Base-by-base conservation (phyloP, 2,113 vertebrate genomes). In the Thymallus thymallus region DNA sequence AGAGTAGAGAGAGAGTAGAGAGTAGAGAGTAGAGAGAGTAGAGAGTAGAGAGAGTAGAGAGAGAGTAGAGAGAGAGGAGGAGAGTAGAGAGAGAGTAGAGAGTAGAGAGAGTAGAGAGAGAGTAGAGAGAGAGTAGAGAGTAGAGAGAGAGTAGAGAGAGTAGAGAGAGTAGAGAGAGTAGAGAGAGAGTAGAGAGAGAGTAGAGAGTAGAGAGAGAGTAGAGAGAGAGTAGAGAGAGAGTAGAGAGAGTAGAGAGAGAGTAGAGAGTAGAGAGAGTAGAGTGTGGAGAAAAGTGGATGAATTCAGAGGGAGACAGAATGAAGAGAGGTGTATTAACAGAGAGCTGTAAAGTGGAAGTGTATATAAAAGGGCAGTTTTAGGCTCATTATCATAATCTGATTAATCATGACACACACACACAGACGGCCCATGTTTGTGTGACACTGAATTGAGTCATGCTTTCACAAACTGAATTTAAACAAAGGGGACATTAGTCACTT, bases 301-400 rank as follows among this genome's bases (percentile, higher is more conserved):
- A n/a, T n/a, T n/a, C n/a, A 23, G 58, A 63, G 2, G 14, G n/a
- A 29, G 6, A 5, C 0, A 30, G 6, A 58, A 3, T 22, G 23
- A 51, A 61, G 60, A 26, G 18, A 45, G 26, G 10, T 23, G 23
- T 23, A 14, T 29, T 1, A 29, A 22, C 12, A 5, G 24, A 48
- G 63, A 61, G 67, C 51, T 14, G 20, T 61, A 32, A 23, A 73
- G 58, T 22, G 3, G 1, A n/a, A 23, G 1, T 48, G 66, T 41
- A 62, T 67, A 75, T 61, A 67, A 60, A 79, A 75, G n/a, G n/a
- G 71, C 78, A 0, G 23, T 74, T 78, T 71, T 45, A 23, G 64
- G 60, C 56, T 80, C 83, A 88, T 86, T 78, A 82, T 20, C 23
- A 58, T 30, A 1, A 71, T 81, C 81, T 72, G 71, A 61, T 70